phyloP scores from a whole-genome alignment of 1,140 invertebrate species.

The Colletes gigas region DNA sequence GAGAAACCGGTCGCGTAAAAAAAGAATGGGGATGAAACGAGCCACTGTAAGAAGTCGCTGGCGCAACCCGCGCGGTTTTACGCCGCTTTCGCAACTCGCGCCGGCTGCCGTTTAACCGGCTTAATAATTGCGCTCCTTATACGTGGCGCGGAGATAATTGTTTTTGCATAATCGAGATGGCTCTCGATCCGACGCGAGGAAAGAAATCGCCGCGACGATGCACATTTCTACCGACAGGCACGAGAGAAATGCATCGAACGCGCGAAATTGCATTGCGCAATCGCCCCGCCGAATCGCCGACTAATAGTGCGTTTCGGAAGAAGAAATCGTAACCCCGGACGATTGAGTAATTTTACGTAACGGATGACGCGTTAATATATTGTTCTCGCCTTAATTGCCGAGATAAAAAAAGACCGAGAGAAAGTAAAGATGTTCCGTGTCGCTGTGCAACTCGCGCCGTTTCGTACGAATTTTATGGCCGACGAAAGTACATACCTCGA shows the following conservation, averaged over 20 bases:
- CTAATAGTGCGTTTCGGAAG: not conserved
- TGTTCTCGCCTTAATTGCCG: conserved; percentile 4
- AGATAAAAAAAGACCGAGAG: not conserved
- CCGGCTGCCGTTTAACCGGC: conserved; percentile 47
- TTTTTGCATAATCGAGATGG: conserved; percentile 66
- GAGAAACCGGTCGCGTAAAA: conserved; percentile 16
- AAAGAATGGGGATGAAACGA: conserved; percentile 14
- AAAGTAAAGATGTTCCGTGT: not conserved
- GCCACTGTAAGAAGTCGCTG: not conserved
- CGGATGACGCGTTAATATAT: not conserved
- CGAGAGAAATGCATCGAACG: conserved; percentile 9
- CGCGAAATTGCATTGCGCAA: conserved; percentile 35
- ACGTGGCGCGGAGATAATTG: conserved; percentile 63
- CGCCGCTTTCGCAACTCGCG: conserved; percentile 44
- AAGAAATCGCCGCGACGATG: conserved; percentile 27
- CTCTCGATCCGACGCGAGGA: conserved; percentile 38
- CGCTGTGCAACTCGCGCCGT: not conserved
- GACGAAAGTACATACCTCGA: not conserved
- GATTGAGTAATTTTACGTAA: conserved; percentile 3
- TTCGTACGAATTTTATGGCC: not conserved
- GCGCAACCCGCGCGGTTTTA: conserved; percentile 38
- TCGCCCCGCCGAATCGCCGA: too few species aligned
- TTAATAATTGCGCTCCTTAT: conserved; percentile 68
- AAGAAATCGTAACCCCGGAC: conserved; percentile 3
- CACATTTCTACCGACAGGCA: not conserved